Percentiles rank a stretch among this genome's conserved stretches.
Conservation (phyloP, 2,797 vertebrate genomes). For the Ficedula albicollis region DNA sequence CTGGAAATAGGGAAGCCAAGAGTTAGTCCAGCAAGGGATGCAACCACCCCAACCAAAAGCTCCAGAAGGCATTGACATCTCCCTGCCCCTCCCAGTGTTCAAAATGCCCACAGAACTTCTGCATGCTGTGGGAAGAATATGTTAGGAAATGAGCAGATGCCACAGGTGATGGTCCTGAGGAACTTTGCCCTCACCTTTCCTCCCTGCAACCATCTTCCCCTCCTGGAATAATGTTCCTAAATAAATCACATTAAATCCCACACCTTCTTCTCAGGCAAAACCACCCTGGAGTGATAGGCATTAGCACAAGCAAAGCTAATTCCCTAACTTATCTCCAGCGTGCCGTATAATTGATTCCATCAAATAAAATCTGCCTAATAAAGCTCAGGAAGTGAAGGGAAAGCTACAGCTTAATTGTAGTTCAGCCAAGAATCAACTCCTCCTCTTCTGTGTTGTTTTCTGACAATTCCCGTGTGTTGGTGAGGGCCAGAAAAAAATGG, state of each 20-base stretch:
- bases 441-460: neutral
- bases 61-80: neutral
- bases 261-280: neutral
- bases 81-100: neutral
- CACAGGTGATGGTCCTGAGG: neutral
- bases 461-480: neutral
- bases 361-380: neutral
- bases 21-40: neutral
- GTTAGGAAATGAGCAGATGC: neutral
- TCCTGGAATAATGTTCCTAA: neutral
- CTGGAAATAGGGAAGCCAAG: neutral
- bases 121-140: neutral
- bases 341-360: neutral
- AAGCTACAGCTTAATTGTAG: neutral
- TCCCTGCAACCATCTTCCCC: neutral
- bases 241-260: neutral
- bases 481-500: neutral
- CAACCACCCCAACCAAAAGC: neutral
- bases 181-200: neutral
- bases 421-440: neutral
- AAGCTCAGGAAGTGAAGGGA: neutral
- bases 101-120: neutral
- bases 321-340: neutral
- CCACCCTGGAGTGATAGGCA: neutral
- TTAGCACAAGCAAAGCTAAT: slow-evolving; percentile 31